phyloP scores from a whole-genome alignment of 1,140 invertebrate genomes.

The Potamilus streckersoni region DNA sequence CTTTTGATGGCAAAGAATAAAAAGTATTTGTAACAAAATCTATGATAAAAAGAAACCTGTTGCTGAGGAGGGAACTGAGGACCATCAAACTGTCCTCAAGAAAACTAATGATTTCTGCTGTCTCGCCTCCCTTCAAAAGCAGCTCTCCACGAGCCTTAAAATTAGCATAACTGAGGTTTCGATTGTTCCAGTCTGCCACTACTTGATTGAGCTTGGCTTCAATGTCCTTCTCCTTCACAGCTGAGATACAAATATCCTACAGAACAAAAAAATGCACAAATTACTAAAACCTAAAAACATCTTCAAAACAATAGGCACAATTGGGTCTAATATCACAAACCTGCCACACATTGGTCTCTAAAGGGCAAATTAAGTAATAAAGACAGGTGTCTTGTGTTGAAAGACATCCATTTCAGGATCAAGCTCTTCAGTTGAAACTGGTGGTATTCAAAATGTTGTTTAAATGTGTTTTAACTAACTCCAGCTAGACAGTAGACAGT shows the following conservation, averaged over 20 bases:
- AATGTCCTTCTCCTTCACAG: conserved; percentile 97
- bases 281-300: background rate
- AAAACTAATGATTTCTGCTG: conserved; percentile 91
- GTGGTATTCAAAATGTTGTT: too few species aligned
- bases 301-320: too few species aligned
- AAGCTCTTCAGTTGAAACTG: too few species aligned
- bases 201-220: conserved; percentile 94
- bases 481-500: too few species aligned
- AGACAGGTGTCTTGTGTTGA: background rate
- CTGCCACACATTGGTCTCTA: background rate
- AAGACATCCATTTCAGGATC: too few species aligned
- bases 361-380: background rate
- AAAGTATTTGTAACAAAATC: too few species aligned
- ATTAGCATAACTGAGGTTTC: conserved; percentile 91
- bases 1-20: too few species aligned
- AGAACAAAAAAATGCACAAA: conserved; percentile 7
- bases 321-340: background rate
- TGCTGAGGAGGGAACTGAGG: conserved; percentile 89
- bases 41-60: conserved; percentile 69
- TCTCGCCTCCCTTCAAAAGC: conserved; percentile 87
- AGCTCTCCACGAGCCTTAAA: conserved; percentile 96
- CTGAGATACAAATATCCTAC: conserved; percentile 93
- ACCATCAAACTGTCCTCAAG: conserved; percentile 96
- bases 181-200: conserved; percentile 92
- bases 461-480: too few species aligned